Percentiles rank a stretch among this genome's conserved stretches.
Evolutionary conservation across 2,888 invertebrate genomes (phyloP).

Genomic region (Mythimna albipuncta): DNA sequence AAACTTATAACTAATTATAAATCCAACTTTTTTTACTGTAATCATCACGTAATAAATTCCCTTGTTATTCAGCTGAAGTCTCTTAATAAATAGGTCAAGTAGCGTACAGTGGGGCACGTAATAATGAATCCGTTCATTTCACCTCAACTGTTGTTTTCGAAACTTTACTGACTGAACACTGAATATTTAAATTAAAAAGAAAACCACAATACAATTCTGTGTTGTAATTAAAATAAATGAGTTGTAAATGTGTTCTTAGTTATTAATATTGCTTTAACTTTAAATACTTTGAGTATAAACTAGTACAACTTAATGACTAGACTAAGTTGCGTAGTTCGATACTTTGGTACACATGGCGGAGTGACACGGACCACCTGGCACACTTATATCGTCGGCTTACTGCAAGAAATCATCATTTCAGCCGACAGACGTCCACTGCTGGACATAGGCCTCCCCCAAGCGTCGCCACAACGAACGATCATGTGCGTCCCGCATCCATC

Average conservation of each 20-base stretch:
- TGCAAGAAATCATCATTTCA: too few species aligned
- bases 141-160: conserved; percentile 6
- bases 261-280: not conserved
- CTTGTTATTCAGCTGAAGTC: conserved; percentile 6
- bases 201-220: conserved; percentile 29
- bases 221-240: conserved; percentile 1
- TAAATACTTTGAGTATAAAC: too few species aligned
- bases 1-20: not conserved
- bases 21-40: not conserved
- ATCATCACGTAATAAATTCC: not conserved
- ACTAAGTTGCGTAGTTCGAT: too few species aligned
- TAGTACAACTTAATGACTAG: too few species aligned
- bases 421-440: too few species aligned
- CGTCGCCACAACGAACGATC: too few species aligned
- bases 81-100: conserved; percentile 24
- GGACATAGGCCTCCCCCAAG: too few species aligned
- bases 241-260: not conserved
- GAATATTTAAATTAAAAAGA: conserved; percentile 26
- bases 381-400: too few species aligned
- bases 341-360: too few species aligned
- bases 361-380: too few species aligned
- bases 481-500: too few species aligned
- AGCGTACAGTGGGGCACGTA: not conserved
- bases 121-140: conserved; percentile 14
- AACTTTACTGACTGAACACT: conserved; percentile 11